Percentiles rank a stretch among this genome's conserved stretches.
Evolutionary conservation across 2,113 vertebrate genomes (phyloP).

Genomic region (Apeltes quadracus): DNA sequence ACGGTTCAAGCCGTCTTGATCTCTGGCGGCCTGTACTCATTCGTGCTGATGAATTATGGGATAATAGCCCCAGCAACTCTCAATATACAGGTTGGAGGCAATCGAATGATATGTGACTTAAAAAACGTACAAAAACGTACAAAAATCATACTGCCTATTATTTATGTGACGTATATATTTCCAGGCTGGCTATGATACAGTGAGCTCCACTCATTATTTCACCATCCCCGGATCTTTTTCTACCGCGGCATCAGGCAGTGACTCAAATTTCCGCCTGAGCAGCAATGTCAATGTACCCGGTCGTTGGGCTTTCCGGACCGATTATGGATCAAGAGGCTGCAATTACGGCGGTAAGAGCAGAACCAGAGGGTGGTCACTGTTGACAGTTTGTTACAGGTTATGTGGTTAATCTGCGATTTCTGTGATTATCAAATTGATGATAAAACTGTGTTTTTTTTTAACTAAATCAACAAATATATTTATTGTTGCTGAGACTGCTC

Average conservation of each 20-base stretch:
- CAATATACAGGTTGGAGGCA: conserved; percentile 46
- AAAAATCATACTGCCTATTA: neutral
- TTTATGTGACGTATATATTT: neutral
- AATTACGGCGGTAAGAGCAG: conserved; percentile 30
- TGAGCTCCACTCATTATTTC: conserved; percentile 36
- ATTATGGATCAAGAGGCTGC: conserved; percentile 39
- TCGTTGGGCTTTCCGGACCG: conserved; percentile 60
- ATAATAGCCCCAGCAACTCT: neutral
- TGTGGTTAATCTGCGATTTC: too few relatives aligned
- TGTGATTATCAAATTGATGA: neutral
- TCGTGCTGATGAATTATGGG: conserved; percentile 75
- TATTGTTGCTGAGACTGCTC: neutral
- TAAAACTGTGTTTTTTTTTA: neutral
- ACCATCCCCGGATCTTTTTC: conserved; percentile 56
- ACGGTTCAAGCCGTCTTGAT: conserved; percentile 72
- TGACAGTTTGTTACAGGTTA: neutral
- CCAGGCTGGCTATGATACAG: conserved; percentile 71
- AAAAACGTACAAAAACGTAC: neutral
- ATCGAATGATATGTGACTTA: neutral
- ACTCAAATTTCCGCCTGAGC: conserved; percentile 15
- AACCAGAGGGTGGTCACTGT: neutral
- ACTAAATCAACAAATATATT: neutral
- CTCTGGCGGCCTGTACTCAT: conserved; percentile 33
- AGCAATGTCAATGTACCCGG: conserved; percentile 40
- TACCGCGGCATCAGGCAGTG: fast-evolving